Evolutionary conservation across 2,797 vertebrate genomes (phyloP).

Genomic region (Acipenser ruthenus): DNA sequence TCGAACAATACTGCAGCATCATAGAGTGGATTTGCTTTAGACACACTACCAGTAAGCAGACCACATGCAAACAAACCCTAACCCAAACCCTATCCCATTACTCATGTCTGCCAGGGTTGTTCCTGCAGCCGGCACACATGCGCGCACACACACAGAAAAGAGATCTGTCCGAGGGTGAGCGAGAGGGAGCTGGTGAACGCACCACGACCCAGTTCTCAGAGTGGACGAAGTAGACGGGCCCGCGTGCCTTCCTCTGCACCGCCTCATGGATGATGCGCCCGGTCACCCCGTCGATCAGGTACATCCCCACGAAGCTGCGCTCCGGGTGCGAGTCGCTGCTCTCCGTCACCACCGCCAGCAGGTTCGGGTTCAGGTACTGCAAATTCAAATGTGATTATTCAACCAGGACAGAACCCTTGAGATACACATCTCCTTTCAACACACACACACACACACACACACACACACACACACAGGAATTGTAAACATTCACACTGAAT

Average conservation of each 20-base stretch:
- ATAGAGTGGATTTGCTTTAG: no score
- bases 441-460: conserved; percentile 59
- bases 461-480: not conserved
- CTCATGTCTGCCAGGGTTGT: not conserved
- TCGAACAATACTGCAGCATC: no score
- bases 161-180: conserved; percentile 9
- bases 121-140: no score
- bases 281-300: conserved; percentile 85
- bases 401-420: no score
- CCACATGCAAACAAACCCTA: not conserved
- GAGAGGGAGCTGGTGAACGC: conserved; percentile 34
- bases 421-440: not conserved
- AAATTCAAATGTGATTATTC: not conserved
- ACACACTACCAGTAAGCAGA: no score
- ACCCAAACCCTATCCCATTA: not conserved
- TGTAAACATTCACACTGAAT: not conserved
- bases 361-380: conserved; percentile 92
- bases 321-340: conserved; percentile 84
- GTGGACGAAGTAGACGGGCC: conserved; percentile 88
- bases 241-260: conserved; percentile 83
- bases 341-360: conserved; percentile 88
- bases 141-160: not conserved
- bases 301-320: conserved; percentile 83
- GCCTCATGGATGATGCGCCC: conserved; percentile 91
- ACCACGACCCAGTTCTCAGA: conserved; percentile 99